phyloP scores from a whole-genome alignment of 2,113 vertebrate genomes.

The Anguilla japonica region DNA sequence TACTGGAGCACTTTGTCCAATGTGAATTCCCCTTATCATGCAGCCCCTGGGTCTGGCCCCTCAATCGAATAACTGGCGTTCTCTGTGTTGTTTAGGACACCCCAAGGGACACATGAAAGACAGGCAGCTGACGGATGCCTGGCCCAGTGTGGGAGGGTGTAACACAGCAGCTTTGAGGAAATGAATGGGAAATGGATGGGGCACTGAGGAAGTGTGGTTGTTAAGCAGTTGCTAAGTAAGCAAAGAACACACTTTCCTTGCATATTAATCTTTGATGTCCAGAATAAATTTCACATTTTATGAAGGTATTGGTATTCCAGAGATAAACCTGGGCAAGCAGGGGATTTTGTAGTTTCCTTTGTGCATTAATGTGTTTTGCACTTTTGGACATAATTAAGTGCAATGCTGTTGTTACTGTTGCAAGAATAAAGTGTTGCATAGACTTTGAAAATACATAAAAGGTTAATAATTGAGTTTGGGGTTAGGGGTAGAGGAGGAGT shows the following conservation, averaged over 20 bases:
- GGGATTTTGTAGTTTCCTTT: not conserved
- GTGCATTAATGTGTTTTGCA: not conserved
- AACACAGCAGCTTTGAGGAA: not conserved
- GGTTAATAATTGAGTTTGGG: conserved; percentile 3
- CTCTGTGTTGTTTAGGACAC: not conserved
- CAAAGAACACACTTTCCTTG: not conserved
- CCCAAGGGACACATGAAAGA: not conserved
- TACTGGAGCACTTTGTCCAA: not conserved
- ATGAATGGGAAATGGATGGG: not conserved
- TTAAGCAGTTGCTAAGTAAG: not conserved
- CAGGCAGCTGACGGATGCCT: not conserved
- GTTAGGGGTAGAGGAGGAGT: not conserved
- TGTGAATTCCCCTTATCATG: not conserved
- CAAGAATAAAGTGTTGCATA: not conserved
- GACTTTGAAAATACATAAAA: not conserved
- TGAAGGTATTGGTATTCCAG: not conserved
- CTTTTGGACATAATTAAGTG: not conserved
- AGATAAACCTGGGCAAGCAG: conserved; percentile 5
- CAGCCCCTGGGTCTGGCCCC: not conserved
- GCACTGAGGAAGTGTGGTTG: conserved; percentile 2
- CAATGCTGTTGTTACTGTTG: not conserved
- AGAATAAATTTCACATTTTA: not conserved
- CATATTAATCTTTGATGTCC: not conserved
- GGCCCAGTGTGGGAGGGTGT: not conserved
- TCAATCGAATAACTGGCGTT: not conserved